Percentiles rank a stretch among this genome's conserved stretches.
Evolutionary conservation across 2,888 invertebrate genomes (phyloP).

Genomic region (Drosophila tanythrix): DNA sequence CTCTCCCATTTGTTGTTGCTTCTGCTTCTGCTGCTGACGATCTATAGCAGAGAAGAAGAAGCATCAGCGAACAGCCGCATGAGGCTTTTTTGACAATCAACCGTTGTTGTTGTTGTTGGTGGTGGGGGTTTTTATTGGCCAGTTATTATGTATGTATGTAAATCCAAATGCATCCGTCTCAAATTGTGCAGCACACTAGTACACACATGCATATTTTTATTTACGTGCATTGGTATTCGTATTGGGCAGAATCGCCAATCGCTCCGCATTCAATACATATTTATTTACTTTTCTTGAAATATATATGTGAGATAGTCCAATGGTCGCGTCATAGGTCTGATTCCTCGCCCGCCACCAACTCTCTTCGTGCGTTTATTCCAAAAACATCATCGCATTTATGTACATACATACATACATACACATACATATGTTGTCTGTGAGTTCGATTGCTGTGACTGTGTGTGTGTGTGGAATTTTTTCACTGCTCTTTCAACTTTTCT

Average conservation of each 20-base stretch:
- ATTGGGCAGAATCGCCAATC: constrained; percentile 30
- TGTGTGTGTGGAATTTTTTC: constrained; percentile 80
- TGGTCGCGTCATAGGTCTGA: constrained; percentile 56
- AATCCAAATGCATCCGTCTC: constrained; percentile 39
- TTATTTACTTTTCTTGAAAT: constrained; percentile 40
- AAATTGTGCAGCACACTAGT: constrained; percentile 44
- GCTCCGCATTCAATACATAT: constrained; percentile 14
- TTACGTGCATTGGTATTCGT: constrained; percentile 30
- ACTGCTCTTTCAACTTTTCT: constrained; percentile 69
- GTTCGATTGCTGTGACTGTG: constrained; percentile 52
- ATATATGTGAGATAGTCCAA: constrained; percentile 48
- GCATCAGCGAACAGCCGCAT: constrained; percentile 60
- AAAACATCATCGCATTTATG: constrained; percentile 72
- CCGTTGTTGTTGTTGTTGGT: constrained; percentile 36
- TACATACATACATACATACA: constrained; percentile 34
- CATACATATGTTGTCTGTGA: constrained; percentile 51
- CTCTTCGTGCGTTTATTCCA: constrained; percentile 59
- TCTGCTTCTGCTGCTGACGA: constrained; percentile 46
- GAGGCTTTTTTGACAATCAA: constrained; percentile 61
- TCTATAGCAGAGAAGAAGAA: constrained; percentile 54
- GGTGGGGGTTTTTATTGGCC: constrained; percentile 41
- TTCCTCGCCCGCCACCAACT: constrained; percentile 42
- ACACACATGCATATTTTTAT: constrained; percentile 20
- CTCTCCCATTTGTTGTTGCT: constrained; percentile 58
- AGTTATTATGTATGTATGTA: constrained; percentile 42